Evolutionary conservation across 2,113 vertebrate species (phyloP), one percentile per base, ranked within the genome.

Genomic region (Elgaria multicarinata): DNA sequence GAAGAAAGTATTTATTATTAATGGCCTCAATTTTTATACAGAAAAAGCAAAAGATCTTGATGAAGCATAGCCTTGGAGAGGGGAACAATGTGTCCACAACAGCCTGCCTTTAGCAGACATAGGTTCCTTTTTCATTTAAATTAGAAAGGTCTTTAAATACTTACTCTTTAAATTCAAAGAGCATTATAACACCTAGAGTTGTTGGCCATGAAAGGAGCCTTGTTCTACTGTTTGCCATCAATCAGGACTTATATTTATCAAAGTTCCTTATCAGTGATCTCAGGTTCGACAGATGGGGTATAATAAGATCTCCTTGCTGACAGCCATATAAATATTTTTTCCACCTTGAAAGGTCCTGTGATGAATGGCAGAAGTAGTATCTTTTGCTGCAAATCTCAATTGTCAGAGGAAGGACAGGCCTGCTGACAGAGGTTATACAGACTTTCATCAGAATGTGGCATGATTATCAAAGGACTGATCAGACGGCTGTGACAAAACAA

Each of bases 341-440:
- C 75, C 87, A 94, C 78, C 89, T 90, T 94, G 87, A 96, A 94
- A 92, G 67, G 75, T 89, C 90, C 92, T 91, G 36, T 90, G 90
- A 91, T 85, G 90, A 95, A 92, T 64, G 88, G 87, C 24, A 93
- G 89, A 93, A 94, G 74, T 44, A 92, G 0, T 75, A 95, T 93
- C 92, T 90, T 95, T 93, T 87, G 39, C 91, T 94, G 93, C 92
- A 95, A 94, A 95, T 93, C 94, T 95, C 93, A 95, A 89, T 86
- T 93, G 92, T 95, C 96, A 96, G 85, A 93, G 55, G 83, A 94
- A 95, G 95, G 96, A 97, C 97, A 96, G 93, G 92, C 89, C 89
- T 74, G 96, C 94, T 97, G 95, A 97, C 95, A 97, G 96, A 96
- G 94, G 94, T 95, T 77, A 95, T 93, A 95, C 93, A 95, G 95